phyloP scores from a whole-genome alignment of 2,113 vertebrate species.

The Desmodus rotundus region DNA sequence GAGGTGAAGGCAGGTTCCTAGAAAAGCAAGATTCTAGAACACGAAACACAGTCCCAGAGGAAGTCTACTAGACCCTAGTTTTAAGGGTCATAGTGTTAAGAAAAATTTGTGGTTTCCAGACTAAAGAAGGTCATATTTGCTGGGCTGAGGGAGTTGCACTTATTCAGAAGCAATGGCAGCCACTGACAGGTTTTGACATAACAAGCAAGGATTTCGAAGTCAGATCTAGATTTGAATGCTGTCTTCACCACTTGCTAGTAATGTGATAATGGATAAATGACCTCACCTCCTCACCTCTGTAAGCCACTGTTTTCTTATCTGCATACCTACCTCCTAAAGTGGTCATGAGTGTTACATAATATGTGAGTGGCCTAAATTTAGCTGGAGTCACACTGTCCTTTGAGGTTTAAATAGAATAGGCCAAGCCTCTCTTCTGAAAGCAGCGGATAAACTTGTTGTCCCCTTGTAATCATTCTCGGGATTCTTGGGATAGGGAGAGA shows the following conservation, averaged over 20 bases:
- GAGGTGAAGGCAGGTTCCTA: not conserved
- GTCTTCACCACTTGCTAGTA: not conserved
- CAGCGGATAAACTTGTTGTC: not conserved
- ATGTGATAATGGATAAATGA: not conserved
- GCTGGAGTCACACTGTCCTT: conserved; percentile 38
- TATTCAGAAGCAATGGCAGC: not conserved
- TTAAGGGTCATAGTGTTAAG: not conserved
- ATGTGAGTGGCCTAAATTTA: conserved; percentile 55
- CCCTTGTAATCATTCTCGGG: not conserved
- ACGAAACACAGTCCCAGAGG: not conserved
- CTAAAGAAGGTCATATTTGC: not conserved
- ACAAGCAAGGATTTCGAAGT: not conserved
- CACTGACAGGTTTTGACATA: not conserved
- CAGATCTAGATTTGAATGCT: not conserved
- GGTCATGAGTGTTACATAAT: not conserved
- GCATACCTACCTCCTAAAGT: not conserved
- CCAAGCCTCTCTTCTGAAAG: not conserved
- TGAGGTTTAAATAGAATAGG: conserved; percentile 44
- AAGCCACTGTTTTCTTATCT: conserved; percentile 46
- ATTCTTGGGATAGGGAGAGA: not conserved
- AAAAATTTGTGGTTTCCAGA: not conserved
- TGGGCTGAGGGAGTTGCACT: not conserved
- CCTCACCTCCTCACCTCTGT: not conserved
- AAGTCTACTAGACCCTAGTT: not conserved
- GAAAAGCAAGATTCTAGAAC: not conserved